Base-by-base conservation (phyloP, 2,113 vertebrate genomes). In the Antechinus stuartii region DNA sequence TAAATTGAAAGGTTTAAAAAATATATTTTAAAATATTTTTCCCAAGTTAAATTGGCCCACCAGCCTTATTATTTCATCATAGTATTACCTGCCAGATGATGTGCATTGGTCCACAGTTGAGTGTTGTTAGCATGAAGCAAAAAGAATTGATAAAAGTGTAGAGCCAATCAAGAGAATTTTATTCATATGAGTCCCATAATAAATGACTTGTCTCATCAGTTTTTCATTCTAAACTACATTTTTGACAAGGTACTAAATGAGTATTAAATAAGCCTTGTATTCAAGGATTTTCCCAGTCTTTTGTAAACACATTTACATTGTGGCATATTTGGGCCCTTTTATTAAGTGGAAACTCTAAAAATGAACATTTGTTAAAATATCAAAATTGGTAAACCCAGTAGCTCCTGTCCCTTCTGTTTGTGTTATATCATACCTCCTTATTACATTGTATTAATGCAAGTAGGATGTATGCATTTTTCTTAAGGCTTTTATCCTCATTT, bases 211-310 rank as follows among this genome's bases (percentile, higher is more conserved):
- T 91, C 30, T 57, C 89, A 12, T 93, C 35, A 96, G 14, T 97
- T 97, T 95, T 54, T 96, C 89, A 89, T 97, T 96, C 91, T 54
- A 4, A 95, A 95, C 94, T 92, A 42, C 27, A 76, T 95, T 96
- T 95, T 23, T 94, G 46, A 92, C 50, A 90, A 8, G 30, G 49
- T n/a, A 61, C 47, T 61, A 96, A 89, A 94, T 96, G 16, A 96
- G 49, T n/a, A 61, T n/a, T 61, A 96, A 89, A 94, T 96, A 11
- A 96, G 94, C 54, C 25, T 2, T 94, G 3, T 10, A 42, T 84
- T 91, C n/a, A 93, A 57, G 52, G 90, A 89, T 50, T 95, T 97
- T 94, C 61, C 90, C 89, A 96, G 76, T 94, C 30, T 91, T 94
- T 19, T 46, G 27, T 93, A 49, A 95, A 27, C 90, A 90, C 54